Evolutionary conservation across 2,888 invertebrate species (phyloP).

Genomic region (Eudemis profundana): DNA sequence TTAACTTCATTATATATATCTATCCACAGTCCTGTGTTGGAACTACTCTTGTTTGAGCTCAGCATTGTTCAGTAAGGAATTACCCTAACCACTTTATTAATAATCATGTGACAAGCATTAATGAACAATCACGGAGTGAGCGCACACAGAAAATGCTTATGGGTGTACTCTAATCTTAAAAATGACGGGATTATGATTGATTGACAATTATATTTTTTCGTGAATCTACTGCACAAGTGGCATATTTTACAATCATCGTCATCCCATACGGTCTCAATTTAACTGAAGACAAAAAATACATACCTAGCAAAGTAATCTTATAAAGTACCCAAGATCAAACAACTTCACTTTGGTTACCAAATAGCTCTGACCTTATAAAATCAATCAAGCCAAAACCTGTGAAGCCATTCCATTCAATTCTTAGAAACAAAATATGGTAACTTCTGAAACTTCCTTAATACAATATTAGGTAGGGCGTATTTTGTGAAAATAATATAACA

Average conservation of each 20-base stretch:
- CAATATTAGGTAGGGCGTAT: slow-evolving; percentile 35
- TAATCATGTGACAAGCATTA: not conserved
- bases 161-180: too few relatives aligned
- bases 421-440: slow-evolving; percentile 7
- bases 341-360: not conserved
- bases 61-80: slow-evolving; percentile 10
- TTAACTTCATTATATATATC: slow-evolving; percentile 38
- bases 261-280: too few relatives aligned
- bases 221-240: too few relatives aligned
- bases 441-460: not conserved
- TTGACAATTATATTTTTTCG: too few relatives aligned
- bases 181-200: too few relatives aligned
- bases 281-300: not conserved
- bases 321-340: not conserved
- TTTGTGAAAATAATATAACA: slow-evolving; percentile 28
- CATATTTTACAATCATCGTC: too few relatives aligned
- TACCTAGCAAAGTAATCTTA: not conserved
- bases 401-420: slow-evolving; percentile 1
- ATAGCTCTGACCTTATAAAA: slow-evolving; percentile 9
- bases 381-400: not conserved
- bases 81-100: not conserved
- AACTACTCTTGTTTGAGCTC: slow-evolving; percentile 8
- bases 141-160: too few relatives aligned
- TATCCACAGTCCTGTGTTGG: slow-evolving; percentile 15
- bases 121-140: too few relatives aligned